These are phyloP conservation scores for Vulpes ferrilata DNA, from an alignment of 2,113 vertebrate genomes.

Conservation along the genomic window DNA sequence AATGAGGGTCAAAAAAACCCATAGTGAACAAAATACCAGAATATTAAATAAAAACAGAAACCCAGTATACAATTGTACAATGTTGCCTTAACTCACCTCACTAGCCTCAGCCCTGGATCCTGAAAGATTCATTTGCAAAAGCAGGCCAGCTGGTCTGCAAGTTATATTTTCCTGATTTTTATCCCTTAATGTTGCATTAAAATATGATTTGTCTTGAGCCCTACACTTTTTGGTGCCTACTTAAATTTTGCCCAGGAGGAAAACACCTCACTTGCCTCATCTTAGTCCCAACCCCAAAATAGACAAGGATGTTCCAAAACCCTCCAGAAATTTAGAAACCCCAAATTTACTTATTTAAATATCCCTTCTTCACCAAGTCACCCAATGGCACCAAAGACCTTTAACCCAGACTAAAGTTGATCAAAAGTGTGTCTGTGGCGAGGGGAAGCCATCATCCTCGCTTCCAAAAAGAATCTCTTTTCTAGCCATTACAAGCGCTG, in stretches of 20 bases:
- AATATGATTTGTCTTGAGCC: background rate
- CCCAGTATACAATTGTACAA: background rate
- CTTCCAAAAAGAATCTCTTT: slow-evolving; percentile 80
- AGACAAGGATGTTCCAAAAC: background rate
- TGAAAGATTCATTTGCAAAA: slow-evolving; percentile 55
- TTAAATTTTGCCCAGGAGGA: background rate
- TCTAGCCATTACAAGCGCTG: slow-evolving; percentile 80
- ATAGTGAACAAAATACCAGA: background rate
- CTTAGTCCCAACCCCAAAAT: background rate
- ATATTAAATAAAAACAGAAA: slow-evolving; percentile 49
- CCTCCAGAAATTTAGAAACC: slow-evolving; percentile 13
- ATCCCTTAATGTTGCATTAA: background rate
- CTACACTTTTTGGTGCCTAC: background rate
- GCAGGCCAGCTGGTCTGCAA: background rate
- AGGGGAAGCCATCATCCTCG: slow-evolving; percentile 41
- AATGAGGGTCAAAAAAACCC: background rate
- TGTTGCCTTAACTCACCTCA: background rate
- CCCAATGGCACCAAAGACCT: background rate
- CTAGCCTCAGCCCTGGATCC: background rate
- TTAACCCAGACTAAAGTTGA: slow-evolving; percentile 65
- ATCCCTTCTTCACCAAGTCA: background rate
- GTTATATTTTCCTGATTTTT: background rate
- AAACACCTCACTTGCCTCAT: background rate
- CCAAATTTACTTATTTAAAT: slow-evolving; percentile 51
- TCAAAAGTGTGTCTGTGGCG: background rate